phyloP scores from a whole-genome alignment of 35 echinoderm and acorn worm species.

The Ophioderma brevispina region DNA sequence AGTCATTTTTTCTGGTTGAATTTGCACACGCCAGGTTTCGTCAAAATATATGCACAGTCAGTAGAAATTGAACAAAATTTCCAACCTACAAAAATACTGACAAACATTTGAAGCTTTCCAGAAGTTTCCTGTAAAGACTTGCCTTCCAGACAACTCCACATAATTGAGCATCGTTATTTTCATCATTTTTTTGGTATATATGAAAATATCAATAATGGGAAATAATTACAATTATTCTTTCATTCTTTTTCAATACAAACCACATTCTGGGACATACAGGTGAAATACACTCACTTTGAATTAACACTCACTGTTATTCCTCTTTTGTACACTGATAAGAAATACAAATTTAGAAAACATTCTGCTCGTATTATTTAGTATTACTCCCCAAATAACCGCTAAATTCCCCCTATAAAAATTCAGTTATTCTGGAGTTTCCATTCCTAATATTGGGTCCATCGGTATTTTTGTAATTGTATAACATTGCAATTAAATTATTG shows the following conservation, averaged over 20 bases:
- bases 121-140: background rate
- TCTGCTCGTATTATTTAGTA: background rate
- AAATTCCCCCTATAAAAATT: too few relatives aligned
- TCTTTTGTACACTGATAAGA: background rate
- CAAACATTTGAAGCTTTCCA: background rate
- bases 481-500: too few relatives aligned
- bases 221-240: background rate
- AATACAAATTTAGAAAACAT: constrained; percentile 8
- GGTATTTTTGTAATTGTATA: too few relatives aligned
- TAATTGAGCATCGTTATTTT: background rate
- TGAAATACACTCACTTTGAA: background rate
- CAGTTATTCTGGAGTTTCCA: too few relatives aligned
- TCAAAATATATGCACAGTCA: background rate
- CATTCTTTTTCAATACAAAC: background rate
- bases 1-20: too few relatives aligned
- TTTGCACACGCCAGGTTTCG: background rate
- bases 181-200: background rate
- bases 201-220: background rate
- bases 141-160: too few relatives aligned
- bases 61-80: background rate
- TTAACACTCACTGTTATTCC: background rate
- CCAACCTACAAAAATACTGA: background rate
- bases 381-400: too few relatives aligned
- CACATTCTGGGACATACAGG: background rate
- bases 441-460: too few relatives aligned